Evolutionary conservation across 1,140 invertebrate genomes (phyloP).

Genomic region (Oryctes rhinoceros): DNA sequence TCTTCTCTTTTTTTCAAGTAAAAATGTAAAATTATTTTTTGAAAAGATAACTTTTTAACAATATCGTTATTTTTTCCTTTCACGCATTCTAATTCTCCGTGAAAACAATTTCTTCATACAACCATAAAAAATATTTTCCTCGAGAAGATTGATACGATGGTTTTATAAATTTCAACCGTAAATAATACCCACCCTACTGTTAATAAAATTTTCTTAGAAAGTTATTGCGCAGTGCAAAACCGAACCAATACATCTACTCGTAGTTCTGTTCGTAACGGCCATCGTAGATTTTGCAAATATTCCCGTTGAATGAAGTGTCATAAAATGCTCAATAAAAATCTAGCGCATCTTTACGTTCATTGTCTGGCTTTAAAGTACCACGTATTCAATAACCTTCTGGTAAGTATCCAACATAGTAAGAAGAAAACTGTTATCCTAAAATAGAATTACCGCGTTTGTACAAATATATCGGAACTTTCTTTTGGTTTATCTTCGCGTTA

Average conservation of each 20-base stretch:
- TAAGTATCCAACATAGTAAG: not conserved
- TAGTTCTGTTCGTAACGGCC: not conserved
- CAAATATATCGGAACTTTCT: not conserved
- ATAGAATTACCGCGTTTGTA: not conserved
- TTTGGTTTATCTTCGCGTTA: not conserved
- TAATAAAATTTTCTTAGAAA: too few relatives aligned
- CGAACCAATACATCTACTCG: not conserved
- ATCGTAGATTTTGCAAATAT: not conserved
- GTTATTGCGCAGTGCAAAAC: too few relatives aligned
- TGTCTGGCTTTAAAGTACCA: not conserved
- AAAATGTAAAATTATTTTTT: too few relatives aligned
- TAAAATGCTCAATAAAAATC: constrained; percentile 2
- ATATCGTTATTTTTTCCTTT: too few relatives aligned
- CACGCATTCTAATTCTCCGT: too few relatives aligned
- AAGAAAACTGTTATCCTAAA: not conserved
- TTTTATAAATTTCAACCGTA: too few relatives aligned
- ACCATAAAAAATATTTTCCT: too few relatives aligned
- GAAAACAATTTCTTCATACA: too few relatives aligned
- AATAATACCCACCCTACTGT: too few relatives aligned
- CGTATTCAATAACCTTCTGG: not conserved
- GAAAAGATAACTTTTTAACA: too few relatives aligned
- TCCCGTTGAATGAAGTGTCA: not conserved
- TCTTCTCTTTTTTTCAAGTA: too few relatives aligned
- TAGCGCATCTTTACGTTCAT: not conserved
- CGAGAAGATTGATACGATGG: too few relatives aligned